phyloP scores from a whole-genome alignment of 2,797 vertebrate species.

The Salmo trutta region DNA sequence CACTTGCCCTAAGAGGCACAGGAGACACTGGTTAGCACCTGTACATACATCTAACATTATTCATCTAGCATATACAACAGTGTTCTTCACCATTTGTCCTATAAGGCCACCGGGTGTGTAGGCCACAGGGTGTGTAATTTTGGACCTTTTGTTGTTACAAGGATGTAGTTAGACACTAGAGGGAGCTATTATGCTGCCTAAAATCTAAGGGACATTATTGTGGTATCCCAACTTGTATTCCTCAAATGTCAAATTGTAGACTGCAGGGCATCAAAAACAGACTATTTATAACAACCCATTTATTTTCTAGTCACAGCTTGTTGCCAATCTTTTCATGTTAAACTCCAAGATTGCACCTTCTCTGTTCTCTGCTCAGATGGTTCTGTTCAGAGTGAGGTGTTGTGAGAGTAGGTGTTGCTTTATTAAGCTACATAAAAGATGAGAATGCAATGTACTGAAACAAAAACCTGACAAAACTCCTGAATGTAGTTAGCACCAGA shows the following conservation, averaged over 20 bases:
- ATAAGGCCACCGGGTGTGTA: background rate
- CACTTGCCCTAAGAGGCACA: slow-evolving; percentile 85
- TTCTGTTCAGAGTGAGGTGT: background rate
- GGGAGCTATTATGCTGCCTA: slow-evolving; percentile 48
- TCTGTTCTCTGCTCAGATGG: background rate
- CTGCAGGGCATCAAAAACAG: background rate
- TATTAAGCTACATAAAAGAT: background rate
- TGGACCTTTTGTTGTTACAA: background rate
- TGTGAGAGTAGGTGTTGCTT: background rate
- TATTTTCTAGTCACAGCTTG: slow-evolving; percentile 4
- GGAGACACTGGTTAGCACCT: slow-evolving; percentile 1
- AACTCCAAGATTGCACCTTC: background rate
- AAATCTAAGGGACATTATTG: slow-evolving; percentile 14
- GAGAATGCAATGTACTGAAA: background rate
- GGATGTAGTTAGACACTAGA: slow-evolving; percentile 50
- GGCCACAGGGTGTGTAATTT: background rate
- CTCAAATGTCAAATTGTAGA: background rate
- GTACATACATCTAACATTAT: background rate
- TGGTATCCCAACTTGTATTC: background rate
- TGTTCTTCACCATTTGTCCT: background rate
- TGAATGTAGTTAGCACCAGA: background rate
- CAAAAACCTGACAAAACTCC: background rate
- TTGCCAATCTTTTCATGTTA: background rate
- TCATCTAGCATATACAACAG: no score
- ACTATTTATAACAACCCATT: background rate